Conservation (phyloP, 2,888 invertebrate genomes). For the Chironomus tentans region DNA sequence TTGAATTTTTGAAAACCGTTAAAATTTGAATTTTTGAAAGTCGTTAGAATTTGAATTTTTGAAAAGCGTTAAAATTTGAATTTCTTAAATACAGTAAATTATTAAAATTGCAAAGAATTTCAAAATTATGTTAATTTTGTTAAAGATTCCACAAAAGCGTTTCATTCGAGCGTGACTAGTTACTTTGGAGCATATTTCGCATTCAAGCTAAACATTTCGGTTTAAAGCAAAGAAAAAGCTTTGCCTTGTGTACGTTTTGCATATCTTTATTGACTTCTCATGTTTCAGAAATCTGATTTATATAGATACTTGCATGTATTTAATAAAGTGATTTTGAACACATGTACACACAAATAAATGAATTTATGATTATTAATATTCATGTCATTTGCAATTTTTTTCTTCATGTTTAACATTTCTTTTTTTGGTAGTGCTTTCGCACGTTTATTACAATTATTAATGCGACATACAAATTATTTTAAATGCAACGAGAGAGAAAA, state of each 20-base stretch:
- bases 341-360: background rate
- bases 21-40: too few species aligned
- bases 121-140: too few species aligned
- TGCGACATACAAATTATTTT: background rate
- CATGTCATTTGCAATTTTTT: background rate
- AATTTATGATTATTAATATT: background rate
- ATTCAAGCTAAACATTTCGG: too few species aligned
- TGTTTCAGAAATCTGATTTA: background rate
- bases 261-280: background rate
- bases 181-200: too few species aligned
- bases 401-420: background rate
- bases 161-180: too few species aligned
- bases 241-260: background rate
- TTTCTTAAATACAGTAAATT: too few species aligned
- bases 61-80: too few species aligned
- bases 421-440: background rate
- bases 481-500: background rate
- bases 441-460: background rate
- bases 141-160: too few species aligned
- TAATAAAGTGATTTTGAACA: background rate
- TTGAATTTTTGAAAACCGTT: too few species aligned
- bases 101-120: too few species aligned
- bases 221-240: too few species aligned
- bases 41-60: too few species aligned
- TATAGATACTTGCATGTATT: background rate